Evolutionary conservation across 2,113 vertebrate genomes (phyloP).

Genomic region (Heterotilapia buettikoferi): DNA sequence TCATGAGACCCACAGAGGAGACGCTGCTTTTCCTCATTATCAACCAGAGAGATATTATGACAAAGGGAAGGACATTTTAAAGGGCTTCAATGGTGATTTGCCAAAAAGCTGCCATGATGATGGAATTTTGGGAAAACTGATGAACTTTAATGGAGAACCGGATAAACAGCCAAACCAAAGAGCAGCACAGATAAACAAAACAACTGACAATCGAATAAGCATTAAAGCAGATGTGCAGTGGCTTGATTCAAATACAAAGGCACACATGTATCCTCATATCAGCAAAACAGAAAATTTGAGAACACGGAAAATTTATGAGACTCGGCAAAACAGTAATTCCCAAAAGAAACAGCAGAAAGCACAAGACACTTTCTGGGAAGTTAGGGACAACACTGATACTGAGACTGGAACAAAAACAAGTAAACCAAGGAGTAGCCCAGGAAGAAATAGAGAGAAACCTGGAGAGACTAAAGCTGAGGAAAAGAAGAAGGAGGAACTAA

Average conservation of each 20-base stretch:
- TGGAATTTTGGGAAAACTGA: accelerated
- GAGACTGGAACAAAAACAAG: background rate
- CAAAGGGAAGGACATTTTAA: background rate
- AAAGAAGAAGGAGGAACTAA: accelerated
- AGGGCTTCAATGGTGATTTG: background rate
- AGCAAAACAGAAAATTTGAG: accelerated
- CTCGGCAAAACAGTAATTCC: background rate
- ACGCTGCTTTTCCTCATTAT: background rate
- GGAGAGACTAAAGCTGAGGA: accelerated
- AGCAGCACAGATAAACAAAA: background rate
- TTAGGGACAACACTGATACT: accelerated
- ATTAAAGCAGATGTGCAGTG: background rate
- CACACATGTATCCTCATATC: background rate
- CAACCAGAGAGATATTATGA: background rate
- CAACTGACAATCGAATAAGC: background rate
- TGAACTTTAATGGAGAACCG: accelerated
- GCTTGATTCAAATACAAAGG: background rate
- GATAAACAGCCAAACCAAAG: background rate
- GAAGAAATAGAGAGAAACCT: background rate
- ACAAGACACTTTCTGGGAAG: background rate
- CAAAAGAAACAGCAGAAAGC: background rate
- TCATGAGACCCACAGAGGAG: background rate
- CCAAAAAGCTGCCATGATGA: accelerated
- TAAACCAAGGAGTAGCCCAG: background rate
- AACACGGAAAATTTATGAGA: background rate